Percentiles rank a stretch among this genome's conserved stretches.
These are phyloP conservation scores for Luidia sarsii DNA, from an alignment of 53 echinoderm and acorn worm species.

Conservation along the genomic window DNA sequence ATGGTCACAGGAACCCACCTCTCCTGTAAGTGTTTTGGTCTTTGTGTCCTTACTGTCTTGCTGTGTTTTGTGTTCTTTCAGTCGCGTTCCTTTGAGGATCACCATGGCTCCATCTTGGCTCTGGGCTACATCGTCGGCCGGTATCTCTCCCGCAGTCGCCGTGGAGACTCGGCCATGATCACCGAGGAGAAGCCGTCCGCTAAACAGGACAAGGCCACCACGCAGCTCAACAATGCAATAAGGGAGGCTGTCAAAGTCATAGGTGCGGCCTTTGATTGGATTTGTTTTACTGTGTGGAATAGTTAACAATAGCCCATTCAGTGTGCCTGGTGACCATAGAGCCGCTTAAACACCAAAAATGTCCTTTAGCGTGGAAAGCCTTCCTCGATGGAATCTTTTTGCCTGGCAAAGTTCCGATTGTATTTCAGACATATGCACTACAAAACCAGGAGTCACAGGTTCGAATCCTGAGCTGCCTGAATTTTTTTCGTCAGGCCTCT, in stretches of 20 bases:
- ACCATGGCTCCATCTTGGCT: constrained; percentile 84
- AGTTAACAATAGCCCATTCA: neutral
- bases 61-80: neutral
- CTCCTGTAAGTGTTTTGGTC: too few species aligned
- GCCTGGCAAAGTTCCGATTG: too few species aligned
- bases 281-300: neutral
- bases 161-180: constrained; percentile 38
- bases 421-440: too few species aligned
- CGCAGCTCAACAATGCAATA: constrained; percentile 67
- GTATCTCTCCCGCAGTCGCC: constrained; percentile 57
- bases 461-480: too few species aligned
- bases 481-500: too few species aligned
- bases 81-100: constrained; percentile 67
- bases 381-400: too few species aligned
- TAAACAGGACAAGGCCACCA: constrained; percentile 33
- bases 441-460: too few species aligned
- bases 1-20: too few species aligned
- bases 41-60: too few species aligned
- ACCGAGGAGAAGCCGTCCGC: constrained; percentile 67
- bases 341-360: too few species aligned
- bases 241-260: constrained; percentile 70
- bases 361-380: too few species aligned
- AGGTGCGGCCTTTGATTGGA: constrained; percentile 61
- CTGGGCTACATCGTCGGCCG: constrained; percentile 88
- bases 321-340: too few species aligned